A percentile compares a stretch with the other conserved stretches of the same genome.
phyloP scores from a whole-genome alignment of 2,797 vertebrate species.

The Yasuhikotakia modesta region DNA sequence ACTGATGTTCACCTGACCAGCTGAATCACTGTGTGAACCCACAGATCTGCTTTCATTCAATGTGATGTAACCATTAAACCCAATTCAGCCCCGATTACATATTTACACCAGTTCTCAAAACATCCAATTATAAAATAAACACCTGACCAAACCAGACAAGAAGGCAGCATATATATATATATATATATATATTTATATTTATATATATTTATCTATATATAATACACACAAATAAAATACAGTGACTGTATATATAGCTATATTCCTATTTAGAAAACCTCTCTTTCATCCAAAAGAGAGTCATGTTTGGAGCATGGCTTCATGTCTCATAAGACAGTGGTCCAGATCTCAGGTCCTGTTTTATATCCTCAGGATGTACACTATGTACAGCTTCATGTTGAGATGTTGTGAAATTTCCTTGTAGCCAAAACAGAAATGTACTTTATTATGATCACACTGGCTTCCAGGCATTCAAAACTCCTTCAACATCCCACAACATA shows the following conservation, averaged over 20 bases:
- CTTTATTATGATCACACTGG: too few relatives aligned
- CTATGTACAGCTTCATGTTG: constrained; percentile 52
- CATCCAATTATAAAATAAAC: constrained; percentile 38
- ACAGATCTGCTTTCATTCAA: constrained; percentile 47
- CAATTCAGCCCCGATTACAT: constrained; percentile 63
- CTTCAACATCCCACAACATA: constrained; percentile 18
- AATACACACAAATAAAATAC: constrained; percentile 62
- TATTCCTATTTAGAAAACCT: constrained; percentile 57
- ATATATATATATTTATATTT: constrained; percentile 48
- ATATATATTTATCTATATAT: constrained; percentile 51
- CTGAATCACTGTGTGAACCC: constrained; percentile 9
- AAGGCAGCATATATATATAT: constrained; percentile 49
- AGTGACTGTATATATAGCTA: constrained; percentile 63
- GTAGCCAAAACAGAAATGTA: background rate
- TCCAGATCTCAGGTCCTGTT: constrained; percentile 41
- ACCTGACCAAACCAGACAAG: constrained; percentile 46
- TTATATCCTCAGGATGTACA: constrained; percentile 60
- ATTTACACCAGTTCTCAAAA: constrained; percentile 48
- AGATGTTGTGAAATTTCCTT: constrained; percentile 9
- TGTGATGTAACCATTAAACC: too few relatives aligned
- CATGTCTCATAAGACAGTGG: constrained; percentile 34
- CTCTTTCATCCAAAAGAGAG: constrained; percentile 60
- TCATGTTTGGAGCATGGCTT: constrained; percentile 46
- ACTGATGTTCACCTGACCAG: constrained; percentile 15
- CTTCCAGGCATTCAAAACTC: too few relatives aligned